These are phyloP conservation scores for Melanotaenia maccullochi DNA, from an alignment of 2,797 vertebrate genomes.

Conservation along the genomic window DNA sequence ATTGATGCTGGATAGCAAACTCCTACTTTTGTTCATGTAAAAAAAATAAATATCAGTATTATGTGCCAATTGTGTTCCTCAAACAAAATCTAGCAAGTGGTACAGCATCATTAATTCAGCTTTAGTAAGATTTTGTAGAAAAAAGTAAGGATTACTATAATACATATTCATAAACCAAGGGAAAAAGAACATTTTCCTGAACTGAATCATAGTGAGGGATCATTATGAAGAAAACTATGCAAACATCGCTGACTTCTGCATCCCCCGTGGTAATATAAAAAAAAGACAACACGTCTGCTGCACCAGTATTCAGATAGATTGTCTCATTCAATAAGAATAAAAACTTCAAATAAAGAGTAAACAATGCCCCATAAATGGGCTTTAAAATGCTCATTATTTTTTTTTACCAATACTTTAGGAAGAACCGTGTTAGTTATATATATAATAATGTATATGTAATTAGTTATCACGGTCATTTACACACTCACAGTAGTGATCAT, in stretches of 20 bases:
- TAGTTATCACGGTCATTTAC: background rate
- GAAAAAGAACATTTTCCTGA: slow-evolving; percentile 3
- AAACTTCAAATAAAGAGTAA: background rate
- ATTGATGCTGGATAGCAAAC: background rate
- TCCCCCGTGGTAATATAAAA: background rate
- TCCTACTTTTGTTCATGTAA: background rate
- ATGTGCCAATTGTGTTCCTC: background rate
- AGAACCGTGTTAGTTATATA: background rate
- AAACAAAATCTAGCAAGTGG: background rate
- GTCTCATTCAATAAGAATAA: background rate
- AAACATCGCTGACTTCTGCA: background rate
- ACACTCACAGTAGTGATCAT: background rate
- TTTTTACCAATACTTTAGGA: background rate
- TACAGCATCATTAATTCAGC: slow-evolving; percentile 3
- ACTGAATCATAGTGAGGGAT: background rate
- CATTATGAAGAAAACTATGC: background rate
- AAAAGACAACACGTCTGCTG: background rate
- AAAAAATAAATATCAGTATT: background rate
- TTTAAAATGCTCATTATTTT: background rate
- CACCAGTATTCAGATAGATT: background rate
- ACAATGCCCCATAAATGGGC: background rate
- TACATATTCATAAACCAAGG: slow-evolving; percentile 8
- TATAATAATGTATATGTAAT: background rate
- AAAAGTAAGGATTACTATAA: slow-evolving; percentile 7
- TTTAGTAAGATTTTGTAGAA: slow-evolving; percentile 6